A percentile compares a stretch with the other conserved stretches of the same genome.
Conservation (phyloP, 2,888 invertebrate species). For the Sturmia bella region DNA sequence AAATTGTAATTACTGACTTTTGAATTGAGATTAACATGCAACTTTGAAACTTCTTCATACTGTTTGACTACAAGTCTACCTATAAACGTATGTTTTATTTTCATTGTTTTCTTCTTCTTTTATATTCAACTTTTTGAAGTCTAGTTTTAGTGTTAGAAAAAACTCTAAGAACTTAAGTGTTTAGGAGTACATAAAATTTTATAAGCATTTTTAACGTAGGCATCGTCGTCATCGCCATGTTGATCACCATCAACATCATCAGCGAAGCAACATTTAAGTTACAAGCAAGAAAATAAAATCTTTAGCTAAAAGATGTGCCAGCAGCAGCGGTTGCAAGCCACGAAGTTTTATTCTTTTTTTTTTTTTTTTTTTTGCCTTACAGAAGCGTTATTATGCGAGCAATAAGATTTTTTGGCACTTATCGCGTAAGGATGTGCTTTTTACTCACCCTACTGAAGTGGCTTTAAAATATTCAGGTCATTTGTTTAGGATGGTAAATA, state of each 20-base stretch:
- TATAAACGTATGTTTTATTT: conserved; percentile 39
- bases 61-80: conserved; percentile 54
- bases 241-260: conserved; percentile 52
- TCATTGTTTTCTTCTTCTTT: not conserved
- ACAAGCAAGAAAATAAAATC: conserved; percentile 8
- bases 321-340: conserved; percentile 32
- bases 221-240: conserved; percentile 48
- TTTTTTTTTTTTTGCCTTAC: conserved; percentile 32
- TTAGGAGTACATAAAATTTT: conserved; percentile 65
- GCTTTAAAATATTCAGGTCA: not conserved
- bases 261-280: conserved; percentile 40
- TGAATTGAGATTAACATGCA: conserved; percentile 81
- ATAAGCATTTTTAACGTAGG: conserved; percentile 62
- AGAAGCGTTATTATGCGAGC: conserved; percentile 64
- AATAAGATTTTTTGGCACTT: conserved; percentile 54
- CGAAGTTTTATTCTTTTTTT: conserved; percentile 11
- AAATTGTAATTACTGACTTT: conserved; percentile 80
- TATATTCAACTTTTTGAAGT: conserved; percentile 13
- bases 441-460: conserved; percentile 35
- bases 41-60: conserved; percentile 70
- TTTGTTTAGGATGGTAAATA: too few species aligned
- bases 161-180: conserved; percentile 52
- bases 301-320: conserved; percentile 15
- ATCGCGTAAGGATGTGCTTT: conserved; percentile 55
- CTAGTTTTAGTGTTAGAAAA: conserved; percentile 38